Evolutionary conservation across 2,113 vertebrate species (phyloP), one percentile per base, ranked within the genome.

Genomic region (Ginglymostoma cirratum): DNA sequence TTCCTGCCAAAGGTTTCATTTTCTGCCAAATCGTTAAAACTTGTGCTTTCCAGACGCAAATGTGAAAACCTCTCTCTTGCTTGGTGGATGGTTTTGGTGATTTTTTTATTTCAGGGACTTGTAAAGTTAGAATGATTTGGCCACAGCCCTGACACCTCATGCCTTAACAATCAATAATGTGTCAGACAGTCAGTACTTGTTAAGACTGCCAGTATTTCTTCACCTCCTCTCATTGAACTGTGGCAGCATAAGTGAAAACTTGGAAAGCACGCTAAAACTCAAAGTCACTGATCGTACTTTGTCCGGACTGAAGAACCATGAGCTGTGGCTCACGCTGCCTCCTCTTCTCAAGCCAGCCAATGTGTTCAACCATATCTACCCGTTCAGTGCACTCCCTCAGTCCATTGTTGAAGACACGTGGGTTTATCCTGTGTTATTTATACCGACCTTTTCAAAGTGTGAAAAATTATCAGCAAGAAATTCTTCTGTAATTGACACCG

Each of bases 21-120:
- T 95, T 95, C 94, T 95, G 94, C 94, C 94, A 95, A 95, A 95
- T 95, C 69, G 94, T 95, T 95, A 95, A 95, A 76, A 93, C 67
- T 95, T 95, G 94, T 95, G 45, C 69, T 95, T 95, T 95, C 67
- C 94, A 95, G 69, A 95, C 69, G 3, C 48, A 52, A 95, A 72
- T 95, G 94, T 30, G 69, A 72, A 95, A 95, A 72, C 67, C 45
- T 95, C 94, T 48, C 42, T 69, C 45, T 10, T 30, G 7, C 38
- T 95, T 42, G 69, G 24, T 52, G 94, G 69, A 52, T 76, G 72
- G 34, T 95, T 76, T 72, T 72, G 69, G 93, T 72, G 93, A 95
- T 45, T 48, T 95, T 93, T 61, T 42, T 93, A 72, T 12, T 61
- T 95, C 42, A 34, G 69, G 69, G 8, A 14, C 66, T 94, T 69